Base-by-base conservation (phyloP, 2,888 invertebrate genomes). In the Athetis lepigone region DNA sequence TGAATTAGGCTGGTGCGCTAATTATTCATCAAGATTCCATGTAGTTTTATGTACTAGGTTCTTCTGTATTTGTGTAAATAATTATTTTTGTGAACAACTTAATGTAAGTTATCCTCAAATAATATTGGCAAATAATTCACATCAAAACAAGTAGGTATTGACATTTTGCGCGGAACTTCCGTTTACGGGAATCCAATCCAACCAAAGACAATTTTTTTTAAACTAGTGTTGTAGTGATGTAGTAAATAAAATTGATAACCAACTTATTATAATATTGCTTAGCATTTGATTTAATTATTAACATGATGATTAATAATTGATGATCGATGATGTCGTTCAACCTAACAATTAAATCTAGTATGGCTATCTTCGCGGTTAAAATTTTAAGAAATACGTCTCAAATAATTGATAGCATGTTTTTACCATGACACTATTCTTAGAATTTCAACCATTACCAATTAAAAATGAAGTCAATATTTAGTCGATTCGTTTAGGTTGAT, bases 81-180 rank as follows among this genome's bases (percentile, higher is more conserved):
- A 40, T 21, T 46, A 36, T 23, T 46, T n/a, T 36, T 18, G 0
- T 46, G 5, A 57, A 55, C 40, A 74, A 65, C 56, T 57, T 65
- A 59, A 18, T 61, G 3, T 37, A 58, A 50, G 55, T 51, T 58
- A 25, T 43, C 47, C 49, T 29, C 18, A 47, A 67, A 29, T 55
- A 70, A 55, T n/a, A n/a, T 47, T 54, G 19, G 50, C 75, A 76
- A 77, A 70, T 71, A 67, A 62, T 60, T 49, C 58, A 58, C 61
- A 77, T 69, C 76, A 77, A 75, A 78, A 70, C 79, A 75, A 59
- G 13, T 58, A 65, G 61, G 57, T 63, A 85, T 80, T 84, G 85
- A 85, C 85, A 85, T 85, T 84, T 84, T 80, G 81, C 80, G 79
- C 76, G 71, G 64, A 78, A 72, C 54, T 60, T 46, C 58, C 70